Evolutionary conservation across 2,797 vertebrate species (phyloP), one percentile per base, ranked within the genome.

Genomic region (Haliaeetus vocifer): DNA sequence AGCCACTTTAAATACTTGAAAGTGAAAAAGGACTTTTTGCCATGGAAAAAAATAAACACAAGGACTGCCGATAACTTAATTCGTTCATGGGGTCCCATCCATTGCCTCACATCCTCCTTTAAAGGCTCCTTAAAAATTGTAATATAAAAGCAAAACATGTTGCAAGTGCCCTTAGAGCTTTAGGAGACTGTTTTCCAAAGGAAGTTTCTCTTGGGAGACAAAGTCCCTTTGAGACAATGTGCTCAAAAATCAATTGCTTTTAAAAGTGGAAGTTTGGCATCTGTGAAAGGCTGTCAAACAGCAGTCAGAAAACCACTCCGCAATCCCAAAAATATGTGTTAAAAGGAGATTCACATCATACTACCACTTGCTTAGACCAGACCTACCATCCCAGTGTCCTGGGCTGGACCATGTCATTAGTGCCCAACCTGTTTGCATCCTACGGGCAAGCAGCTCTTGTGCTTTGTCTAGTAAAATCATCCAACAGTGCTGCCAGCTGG

Each of bases 301-400:
- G 37, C 50, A 56, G 29, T 19, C 38, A 87, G 77, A 72, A 92
- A 59, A 9, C 11, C 19, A 16, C 10, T n/a, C 11, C 23, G 4
- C 5, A 19, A 1, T 7, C 16, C 66, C 6, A 1, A 56, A 44
- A 73, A 47, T 1, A 1, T 5, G 7, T 63, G 33, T 76, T 71
- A 31, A 65, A 52, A 59, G 42, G 45, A 56, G 73, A 11, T 8
- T 72, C 18, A 3, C 1, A 0, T 29, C 31, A 3, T 14, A 4
- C 26, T 61, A n/a, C 9, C 6, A 4, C 42, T 79, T 58, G 55
- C 67, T 62, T 44, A 71, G 33, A 72, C 28, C 56, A 61, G 25
- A 56, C 25, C 31, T 56, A 15, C 26, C 15, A 6, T 45, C 50
- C 35, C 44, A 10, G 7, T 21, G 55, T 58, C 61, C 38, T 16